A percentile compares a stretch with the other conserved stretches of the same genome.
These are phyloP conservation scores for Hyles euphorbiae DNA, from an alignment of 1,140 invertebrate species.

Conservation along the genomic window DNA sequence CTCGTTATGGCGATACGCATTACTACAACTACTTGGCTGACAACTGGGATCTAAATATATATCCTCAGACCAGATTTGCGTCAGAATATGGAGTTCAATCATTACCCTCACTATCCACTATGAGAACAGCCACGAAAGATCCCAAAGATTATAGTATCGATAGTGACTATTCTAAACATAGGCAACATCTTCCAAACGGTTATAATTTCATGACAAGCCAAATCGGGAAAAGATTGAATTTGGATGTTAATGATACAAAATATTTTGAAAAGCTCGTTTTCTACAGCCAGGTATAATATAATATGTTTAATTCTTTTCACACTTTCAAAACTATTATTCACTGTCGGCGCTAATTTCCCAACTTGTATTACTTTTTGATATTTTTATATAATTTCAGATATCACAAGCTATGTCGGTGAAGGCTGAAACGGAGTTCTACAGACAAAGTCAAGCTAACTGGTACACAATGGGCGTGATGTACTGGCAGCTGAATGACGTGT, in stretches of 20 bases:
- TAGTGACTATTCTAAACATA: constrained; percentile 77
- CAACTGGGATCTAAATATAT: constrained; percentile 87
- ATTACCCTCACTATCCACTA: constrained; percentile 82
- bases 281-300: constrained; percentile 81
- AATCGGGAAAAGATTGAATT: constrained; percentile 78
- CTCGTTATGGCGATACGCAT: constrained; percentile 93
- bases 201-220: constrained; percentile 78
- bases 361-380: too few relatives aligned
- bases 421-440: constrained; percentile 92
- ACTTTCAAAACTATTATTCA: too few relatives aligned
- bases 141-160: constrained; percentile 78
- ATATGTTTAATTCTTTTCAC: background rate
- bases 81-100: constrained; percentile 98
- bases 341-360: too few relatives aligned
- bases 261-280: constrained; percentile 80
- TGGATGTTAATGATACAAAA: constrained; percentile 67
- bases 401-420: constrained; percentile 93
- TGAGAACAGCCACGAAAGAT: constrained; percentile 75
- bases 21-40: constrained; percentile 93
- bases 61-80: constrained; percentile 89
- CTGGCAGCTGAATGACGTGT: constrained; percentile 99
- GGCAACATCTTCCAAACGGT: constrained; percentile 89
- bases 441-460: constrained; percentile 80
- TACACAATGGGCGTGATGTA: constrained; percentile 98
- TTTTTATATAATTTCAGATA: constrained; percentile 75